phyloP scores from a whole-genome alignment of 2,888 invertebrate genomes.

The Andrena minutula region DNA sequence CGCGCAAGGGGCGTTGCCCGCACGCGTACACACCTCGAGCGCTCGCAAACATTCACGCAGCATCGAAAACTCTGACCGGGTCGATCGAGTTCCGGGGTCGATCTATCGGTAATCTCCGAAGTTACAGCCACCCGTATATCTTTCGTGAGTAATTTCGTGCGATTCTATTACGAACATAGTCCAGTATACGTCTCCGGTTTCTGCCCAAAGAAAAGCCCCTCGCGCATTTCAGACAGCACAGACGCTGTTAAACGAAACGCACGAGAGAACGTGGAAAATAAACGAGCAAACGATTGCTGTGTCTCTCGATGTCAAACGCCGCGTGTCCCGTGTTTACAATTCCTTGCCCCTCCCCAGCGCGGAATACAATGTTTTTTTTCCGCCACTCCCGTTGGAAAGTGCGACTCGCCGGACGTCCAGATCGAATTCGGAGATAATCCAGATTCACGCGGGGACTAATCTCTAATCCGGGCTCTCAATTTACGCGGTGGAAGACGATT shows the following conservation, averaged over 20 bases:
- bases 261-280: slow-evolving; percentile 6
- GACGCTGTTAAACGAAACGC: slow-evolving; percentile 8
- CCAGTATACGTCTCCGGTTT: slow-evolving; percentile 12
- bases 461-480: slow-evolving; percentile 25
- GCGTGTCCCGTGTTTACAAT: neutral
- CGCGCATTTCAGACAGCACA: neutral
- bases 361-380: slow-evolving; percentile 19
- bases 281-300: slow-evolving; percentile 4
- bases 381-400: neutral
- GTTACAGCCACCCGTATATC: neutral
- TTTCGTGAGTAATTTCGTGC: neutral
- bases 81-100: neutral
- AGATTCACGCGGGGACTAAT: slow-evolving; percentile 32
- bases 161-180: slow-evolving; percentile 39
- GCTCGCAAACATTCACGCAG: neutral
- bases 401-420: slow-evolving; percentile 20
- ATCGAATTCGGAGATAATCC: slow-evolving; percentile 47
- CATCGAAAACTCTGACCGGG: neutral
- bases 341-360: neutral
- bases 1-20: neutral
- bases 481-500: slow-evolving; percentile 39
- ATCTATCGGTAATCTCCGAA: slow-evolving; percentile 9
- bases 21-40: neutral
- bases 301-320: neutral
- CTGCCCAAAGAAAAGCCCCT: neutral